Base-by-base conservation (phyloP, 1,140 invertebrate genomes). In the Hormaphis cornu region DNA sequence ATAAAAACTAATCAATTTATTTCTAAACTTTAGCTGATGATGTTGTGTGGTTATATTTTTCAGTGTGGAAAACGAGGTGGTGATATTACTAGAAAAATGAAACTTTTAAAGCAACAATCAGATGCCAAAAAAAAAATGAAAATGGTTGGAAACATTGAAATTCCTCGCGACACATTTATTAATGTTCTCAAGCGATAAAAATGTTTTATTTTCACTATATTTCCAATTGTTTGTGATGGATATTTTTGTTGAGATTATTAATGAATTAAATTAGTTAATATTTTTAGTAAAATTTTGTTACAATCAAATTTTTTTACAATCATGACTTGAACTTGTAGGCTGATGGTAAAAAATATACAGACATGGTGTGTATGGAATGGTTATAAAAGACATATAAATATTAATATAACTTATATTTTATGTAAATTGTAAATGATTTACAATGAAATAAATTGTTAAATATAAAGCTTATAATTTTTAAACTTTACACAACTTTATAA, bases 111-210 rank as follows among this genome's bases (percentile, higher is more conserved):
- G 72, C 83, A 88, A 75, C 96, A 99, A 81, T 84, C 87, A 3
- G 91, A 95, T 76, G 95, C 95, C 8, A 98, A 98, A 77, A 92
- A 93, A 77, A 86, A 87, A 79, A 88, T 98, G 88, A 85, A 88
- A 76, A 87, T 87, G 82, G 82, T 96, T 71, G 95, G 93, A 44
- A 94, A 93, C 75, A 89, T 99, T 72, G 84, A 87, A 75, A 80
- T 98, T 72, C 93, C 93, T 8, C 85, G 92, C 79, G 89, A 98
- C 76, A 93, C 92, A 12, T 98, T 98, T 80, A 93, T 98, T 72
- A 87, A 94, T 80, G 85, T 97, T 70, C 78, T 98, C 5, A 93
- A 93, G 78, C 85, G 83, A 82, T 66, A 9, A 66, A 1, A 66
- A 20, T 44, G 14, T 42, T n/a, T 24, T 22, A 8, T 48, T 22